Evolutionary conservation across 1,140 invertebrate species (phyloP), one percentile per base, ranked within the genome.

Genomic region (Leptopilina clavipes): DNA sequence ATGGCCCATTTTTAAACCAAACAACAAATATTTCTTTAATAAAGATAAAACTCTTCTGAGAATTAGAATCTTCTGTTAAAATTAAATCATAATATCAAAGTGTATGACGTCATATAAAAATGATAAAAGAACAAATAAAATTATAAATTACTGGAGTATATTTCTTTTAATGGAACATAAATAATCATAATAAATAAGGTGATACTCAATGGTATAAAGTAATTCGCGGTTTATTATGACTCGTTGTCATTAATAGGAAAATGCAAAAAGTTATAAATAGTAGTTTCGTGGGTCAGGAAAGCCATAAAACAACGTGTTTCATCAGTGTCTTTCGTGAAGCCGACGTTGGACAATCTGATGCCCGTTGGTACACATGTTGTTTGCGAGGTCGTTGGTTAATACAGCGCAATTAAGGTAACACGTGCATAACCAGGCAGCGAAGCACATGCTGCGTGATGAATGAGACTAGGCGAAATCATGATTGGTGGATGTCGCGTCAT

Each of bases 401-500:
- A 76, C 79, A 76, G 76, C 59, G 82, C 84, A 84, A 86, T 86
- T 84, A 86, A 82, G 80, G 84, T 83, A 86, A 85, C 85, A 86
- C 84, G 79, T 85, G 86, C 84, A 82, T 81, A 82, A 79, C 81
- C 83, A 86, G 81, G 80, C 83, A 83, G 79, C 75, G 77, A 79
- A 79, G 76, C 86, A 87, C 83, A 86, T 85, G 85, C 82, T 79
- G 84, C 85, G 85, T 87, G 86, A 86, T 85, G 84, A 87, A 87
- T 85, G 83, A 76, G 73, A 72, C 73, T 52, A 59, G 71, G 80
- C 77, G 71, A 86, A 86, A 86, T 87, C 85, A 84, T 83, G 86
- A 87, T 87, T 85, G 83, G 84, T 86, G 79, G 80, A 84, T 76
- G 74, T 74, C 59, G 54, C 59, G 65, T 52, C 48, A 72, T 72